Base-by-base conservation (phyloP, 2,113 vertebrate genomes). In the Tor tambroides region DNA sequence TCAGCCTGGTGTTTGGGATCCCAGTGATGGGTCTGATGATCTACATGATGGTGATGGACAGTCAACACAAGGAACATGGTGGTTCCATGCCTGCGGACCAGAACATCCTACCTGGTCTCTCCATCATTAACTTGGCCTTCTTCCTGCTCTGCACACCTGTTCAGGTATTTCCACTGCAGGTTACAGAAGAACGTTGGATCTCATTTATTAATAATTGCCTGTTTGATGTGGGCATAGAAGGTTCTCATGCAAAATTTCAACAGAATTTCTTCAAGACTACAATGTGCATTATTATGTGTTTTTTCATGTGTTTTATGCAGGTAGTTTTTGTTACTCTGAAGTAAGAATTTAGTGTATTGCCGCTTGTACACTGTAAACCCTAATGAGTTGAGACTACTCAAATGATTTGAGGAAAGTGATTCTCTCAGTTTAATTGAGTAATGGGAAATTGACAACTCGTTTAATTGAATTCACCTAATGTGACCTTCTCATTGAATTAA, bases 1-100 rank as follows among this genome's bases (percentile, higher is more conserved):
- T 96, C 91, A 98, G 96, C 91, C 95, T 99, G 2, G 88, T 97
- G 9, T 99, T 99, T 28, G 98, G 98, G 76, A 93, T 99, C 51
- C 98, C 98, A 0, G 97, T 97, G 83, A 96, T 99, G 95, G 96
- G 94, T 49, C 93, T 99, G 78, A 99, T 99, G 98, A 93, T 99
- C 90, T 99, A 99, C 88, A 99, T 99, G 98, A 94, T 98, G 91
- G 94, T 98, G 88, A 95, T 96, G 88, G 92, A 80, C 88, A 93
- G 85, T 1, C 90, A 93, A 19, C 93, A 96, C 79, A 67, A 77
- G 51, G 91, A 94, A 0, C 94, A 95, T 0, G 96, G 94, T 0
- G 95, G 94, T 59, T 91, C 95, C 11, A 95, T 95, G 94, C 94
- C 95, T 0, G 91, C 95, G 88, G 96, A 97, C 75, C 94, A 92